Evolutionary conservation across 2,113 vertebrate genomes (phyloP).

Genomic region (Salvator merianae): DNA sequence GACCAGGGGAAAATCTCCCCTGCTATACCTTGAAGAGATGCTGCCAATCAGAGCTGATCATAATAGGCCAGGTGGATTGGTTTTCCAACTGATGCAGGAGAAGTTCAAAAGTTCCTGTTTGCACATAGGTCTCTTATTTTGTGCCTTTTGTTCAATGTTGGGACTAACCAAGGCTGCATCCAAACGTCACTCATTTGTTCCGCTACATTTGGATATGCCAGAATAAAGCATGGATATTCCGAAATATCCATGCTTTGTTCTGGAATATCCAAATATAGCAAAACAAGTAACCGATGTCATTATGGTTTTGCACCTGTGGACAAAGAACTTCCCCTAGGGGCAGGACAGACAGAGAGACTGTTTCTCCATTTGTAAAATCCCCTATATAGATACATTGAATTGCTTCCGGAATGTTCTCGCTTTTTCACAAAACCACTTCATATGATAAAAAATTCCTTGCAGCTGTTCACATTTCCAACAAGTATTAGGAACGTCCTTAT

Average conservation of each 20-base stretch:
- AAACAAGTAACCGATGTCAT: no score
- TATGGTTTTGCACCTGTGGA: background rate
- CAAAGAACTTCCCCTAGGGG: background rate
- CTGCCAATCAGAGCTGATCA: background rate
- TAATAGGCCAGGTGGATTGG: background rate
- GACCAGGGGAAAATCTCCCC: background rate
- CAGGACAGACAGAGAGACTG: background rate
- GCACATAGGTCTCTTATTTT: background rate
- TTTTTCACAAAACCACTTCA: no score
- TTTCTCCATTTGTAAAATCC: background rate
- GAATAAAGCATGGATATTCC: no score
- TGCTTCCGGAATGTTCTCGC: no score
- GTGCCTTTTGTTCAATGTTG: background rate
- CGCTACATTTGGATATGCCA: no score
- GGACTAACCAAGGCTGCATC: background rate
- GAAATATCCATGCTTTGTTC: no score
- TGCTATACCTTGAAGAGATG: background rate
- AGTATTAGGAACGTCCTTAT: no score
- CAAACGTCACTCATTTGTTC: no score
- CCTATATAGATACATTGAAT: no score
- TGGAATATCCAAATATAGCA: no score
- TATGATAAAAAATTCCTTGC: no score
- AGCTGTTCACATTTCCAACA: no score
- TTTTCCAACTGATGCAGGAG: background rate
- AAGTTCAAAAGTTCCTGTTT: background rate